Evolutionary conservation across 2,888 invertebrate genomes (phyloP), one percentile per base, ranked within the genome.

Genomic region (Argyresthia goedartella): DNA sequence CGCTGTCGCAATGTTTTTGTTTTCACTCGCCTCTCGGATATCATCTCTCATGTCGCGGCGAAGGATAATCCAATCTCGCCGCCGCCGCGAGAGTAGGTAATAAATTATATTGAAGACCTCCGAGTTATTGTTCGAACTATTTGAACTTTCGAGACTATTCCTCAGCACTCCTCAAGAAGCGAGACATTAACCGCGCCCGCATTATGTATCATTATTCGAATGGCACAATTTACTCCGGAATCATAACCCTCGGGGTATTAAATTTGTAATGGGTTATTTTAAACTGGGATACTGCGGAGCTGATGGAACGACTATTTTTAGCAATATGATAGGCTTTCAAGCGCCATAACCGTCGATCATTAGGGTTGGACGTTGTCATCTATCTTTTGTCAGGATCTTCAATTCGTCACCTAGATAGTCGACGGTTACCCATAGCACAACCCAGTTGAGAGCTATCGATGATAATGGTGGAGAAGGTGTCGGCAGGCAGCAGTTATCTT

Each of bases 151-250:
- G n/a, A n/a, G n/a, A 15, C 34, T n/a, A 43, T 11, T n/a, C 34
- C 13, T n/a, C 11, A 9, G n/a, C 33, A 57, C 59, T 50, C 49
- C 53, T 59, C 49, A 56, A 59, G 61, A 60, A 67, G 71, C 68
- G 67, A 66, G 60, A 62, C 69, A 72, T 74, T 71, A 69, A 72
- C 65, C 66, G 67, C 69, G 59, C 76, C 70, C 71, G 73, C 75
- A 84, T 85, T 84, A 82, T 71, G 76, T 75, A 68, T 81, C 79
- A 84, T 84, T 84, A 82, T 73, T 71, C 68, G 73, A 82, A 84
- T 81, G 77, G 79, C 74, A 81, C 76, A 78, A 81, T 80, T 81
- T 80, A 71, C 74, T 73, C 64, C 65, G 67, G 67, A 76, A 76
- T 76, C 73, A 74, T 76, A 78, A 73, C 73, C 73, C 67, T 66